phyloP scores from a whole-genome alignment of 1,140 invertebrate species.

The Macrotrachela quadricornifera region DNA sequence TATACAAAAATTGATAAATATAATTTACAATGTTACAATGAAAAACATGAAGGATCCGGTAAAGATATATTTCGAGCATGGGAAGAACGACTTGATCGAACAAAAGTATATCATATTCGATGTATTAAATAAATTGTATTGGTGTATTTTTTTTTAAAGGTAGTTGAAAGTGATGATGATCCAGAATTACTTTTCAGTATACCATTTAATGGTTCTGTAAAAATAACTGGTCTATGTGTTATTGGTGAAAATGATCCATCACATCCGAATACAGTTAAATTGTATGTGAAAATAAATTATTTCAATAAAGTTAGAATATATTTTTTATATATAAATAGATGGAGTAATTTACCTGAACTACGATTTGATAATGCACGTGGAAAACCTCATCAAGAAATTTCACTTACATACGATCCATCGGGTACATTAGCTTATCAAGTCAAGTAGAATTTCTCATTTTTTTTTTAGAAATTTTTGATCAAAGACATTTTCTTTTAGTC shows the following conservation, averaged over 20 bases:
- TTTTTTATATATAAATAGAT: no score
- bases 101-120: conserved; percentile 36
- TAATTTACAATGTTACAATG: conserved; percentile 75
- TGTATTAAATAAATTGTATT: neutral
- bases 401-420: conserved; percentile 50
- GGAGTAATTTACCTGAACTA: no score
- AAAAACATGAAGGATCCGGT: conserved; percentile 56
- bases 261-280: conserved; percentile 58
- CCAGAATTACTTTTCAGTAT: conserved; percentile 82
- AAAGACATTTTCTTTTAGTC: neutral
- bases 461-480: neutral
- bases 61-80: conserved; percentile 73
- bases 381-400: conserved; percentile 50
- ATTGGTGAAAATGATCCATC: conserved; percentile 58
- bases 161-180: conserved; percentile 78
- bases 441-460: conserved; percentile 41
- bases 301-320: no score
- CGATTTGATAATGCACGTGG: no score
- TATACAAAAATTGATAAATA: conserved; percentile 66
- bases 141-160: conserved; percentile 36
- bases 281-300: conserved; percentile 41
- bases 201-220: conserved; percentile 80
- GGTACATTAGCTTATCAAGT: conserved; percentile 65
- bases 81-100: conserved; percentile 54
- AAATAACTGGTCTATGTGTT: conserved; percentile 74